Percentiles rank a stretch among this genome's conserved stretches.
phyloP scores from a whole-genome alignment of 2,888 invertebrate genomes.

The Perizoma affinitatum region DNA sequence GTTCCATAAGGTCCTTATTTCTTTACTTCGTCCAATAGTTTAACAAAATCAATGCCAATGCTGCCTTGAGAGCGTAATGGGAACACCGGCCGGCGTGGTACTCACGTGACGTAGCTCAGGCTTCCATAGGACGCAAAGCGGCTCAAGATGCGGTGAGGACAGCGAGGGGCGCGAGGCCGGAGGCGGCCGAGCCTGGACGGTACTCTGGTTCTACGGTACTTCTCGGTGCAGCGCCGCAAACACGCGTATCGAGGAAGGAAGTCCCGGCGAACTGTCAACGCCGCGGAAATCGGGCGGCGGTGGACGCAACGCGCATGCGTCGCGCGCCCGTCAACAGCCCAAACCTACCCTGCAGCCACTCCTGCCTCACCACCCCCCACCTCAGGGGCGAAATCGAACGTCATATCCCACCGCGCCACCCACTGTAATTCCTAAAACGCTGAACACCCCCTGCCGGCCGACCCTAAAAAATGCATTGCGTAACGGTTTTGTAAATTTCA shows the following conservation, averaged over 20 bases:
- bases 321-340: slow-evolving; percentile 83
- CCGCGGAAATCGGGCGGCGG: slow-evolving; percentile 85
- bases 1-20: background rate
- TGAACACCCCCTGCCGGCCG: slow-evolving; percentile 76
- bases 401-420: slow-evolving; percentile 78
- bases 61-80: slow-evolving; percentile 19
- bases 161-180: slow-evolving; percentile 43
- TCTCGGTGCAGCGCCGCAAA: slow-evolving; percentile 69
- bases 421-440: slow-evolving; percentile 81
- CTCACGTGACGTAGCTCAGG: slow-evolving; percentile 61
- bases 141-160: slow-evolving; percentile 34
- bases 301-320: slow-evolving; percentile 76
- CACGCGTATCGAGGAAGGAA: slow-evolving; percentile 82
- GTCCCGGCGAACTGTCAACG: slow-evolving; percentile 86
- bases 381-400: slow-evolving; percentile 76
- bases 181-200: slow-evolving; percentile 42
- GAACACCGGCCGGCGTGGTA: slow-evolving; percentile 35
- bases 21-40: background rate
- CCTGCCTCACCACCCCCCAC: slow-evolving; percentile 67
- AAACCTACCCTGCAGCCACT: slow-evolving; percentile 65
- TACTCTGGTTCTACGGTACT: slow-evolving; percentile 33
- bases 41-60: slow-evolving; percentile 1
- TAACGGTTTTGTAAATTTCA: slow-evolving; percentile 78
- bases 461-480: slow-evolving; percentile 84
- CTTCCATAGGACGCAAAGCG: slow-evolving; percentile 63